Percentiles rank a stretch among this genome's conserved stretches.
phyloP scores from a whole-genome alignment of 2,797 vertebrate species.

The Antrozous pallidus region DNA sequence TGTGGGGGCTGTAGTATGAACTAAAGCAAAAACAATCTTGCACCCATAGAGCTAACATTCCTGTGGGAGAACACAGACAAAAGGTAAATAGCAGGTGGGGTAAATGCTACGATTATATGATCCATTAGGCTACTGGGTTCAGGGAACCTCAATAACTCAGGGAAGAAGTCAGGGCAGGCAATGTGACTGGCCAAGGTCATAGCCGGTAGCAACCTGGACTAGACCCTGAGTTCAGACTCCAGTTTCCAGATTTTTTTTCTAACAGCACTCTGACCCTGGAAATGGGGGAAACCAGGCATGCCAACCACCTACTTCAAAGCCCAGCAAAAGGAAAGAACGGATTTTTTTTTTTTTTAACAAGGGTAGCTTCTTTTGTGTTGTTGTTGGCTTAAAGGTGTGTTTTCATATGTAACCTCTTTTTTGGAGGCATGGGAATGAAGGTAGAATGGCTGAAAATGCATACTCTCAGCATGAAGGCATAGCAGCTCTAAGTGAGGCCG shows the following conservation, averaged over 20 bases:
- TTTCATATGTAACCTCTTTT: background rate
- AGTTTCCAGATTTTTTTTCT: background rate
- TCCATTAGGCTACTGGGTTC: background rate
- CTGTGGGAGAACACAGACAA: background rate
- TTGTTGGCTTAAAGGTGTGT: background rate
- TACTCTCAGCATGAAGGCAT: background rate
- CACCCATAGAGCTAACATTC: rapidly evolving
- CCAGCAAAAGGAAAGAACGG: background rate
- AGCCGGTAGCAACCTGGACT: background rate
- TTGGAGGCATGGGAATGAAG: background rate
- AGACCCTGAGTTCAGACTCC: background rate
- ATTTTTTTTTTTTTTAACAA: background rate
- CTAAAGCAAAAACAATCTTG: background rate
- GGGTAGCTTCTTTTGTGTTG: background rate
- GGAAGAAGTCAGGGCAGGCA: background rate
- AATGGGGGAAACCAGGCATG: background rate
- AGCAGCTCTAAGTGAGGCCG: background rate
- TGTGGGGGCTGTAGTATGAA: background rate
- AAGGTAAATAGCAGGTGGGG: background rate
- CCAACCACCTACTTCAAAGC: background rate
- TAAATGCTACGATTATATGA: background rate
- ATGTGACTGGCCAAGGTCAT: background rate
- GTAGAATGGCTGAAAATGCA: background rate
- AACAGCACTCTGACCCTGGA: background rate
- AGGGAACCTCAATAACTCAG: background rate